A percentile compares a stretch with the other conserved stretches of the same genome.
Conservation (phyloP, 2,113 vertebrate species). For the Peromyscus polionotus region DNA sequence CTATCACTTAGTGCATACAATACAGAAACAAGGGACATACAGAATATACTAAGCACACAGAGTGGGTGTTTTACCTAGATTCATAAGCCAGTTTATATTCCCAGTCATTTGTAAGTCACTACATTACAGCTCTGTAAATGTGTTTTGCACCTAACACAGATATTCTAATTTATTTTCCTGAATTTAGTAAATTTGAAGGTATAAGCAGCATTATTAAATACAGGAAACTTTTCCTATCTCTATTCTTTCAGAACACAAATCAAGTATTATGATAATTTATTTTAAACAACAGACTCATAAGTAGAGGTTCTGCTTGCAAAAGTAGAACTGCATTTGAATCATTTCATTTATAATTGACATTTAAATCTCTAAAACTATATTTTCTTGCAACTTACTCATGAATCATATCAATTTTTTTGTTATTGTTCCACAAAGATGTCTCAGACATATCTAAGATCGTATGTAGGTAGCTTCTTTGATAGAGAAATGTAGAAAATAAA, state of each 20-base stretch:
- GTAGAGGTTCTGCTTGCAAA: conserved; percentile 32
- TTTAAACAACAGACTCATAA: conserved; percentile 60
- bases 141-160: neutral
- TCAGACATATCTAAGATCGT: conserved; percentile 73
- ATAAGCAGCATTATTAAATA: conserved; percentile 41
- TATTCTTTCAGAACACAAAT: conserved; percentile 50
- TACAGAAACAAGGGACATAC: conserved; percentile 2
- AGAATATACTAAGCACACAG: conserved; percentile 32
- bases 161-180: conserved; percentile 40
- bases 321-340: conserved; percentile 3
- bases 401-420: conserved; percentile 67
- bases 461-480: conserved; percentile 82
- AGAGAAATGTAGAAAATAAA: conserved; percentile 88
- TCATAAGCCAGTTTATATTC: neutral
- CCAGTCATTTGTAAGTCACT: conserved; percentile 30
- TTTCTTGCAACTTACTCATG: conserved; percentile 70
- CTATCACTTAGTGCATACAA: neutral
- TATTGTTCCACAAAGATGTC: conserved; percentile 74
- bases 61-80: conserved; percentile 16
- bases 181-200: conserved; percentile 40
- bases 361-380: neutral
- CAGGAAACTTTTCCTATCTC: conserved; percentile 42
- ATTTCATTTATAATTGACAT: conserved; percentile 51
- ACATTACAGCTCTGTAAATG: neutral
- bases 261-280: conserved; percentile 2